phyloP scores from a whole-genome alignment of 2,113 vertebrate species.

The Pleuronectes platessa region DNA sequence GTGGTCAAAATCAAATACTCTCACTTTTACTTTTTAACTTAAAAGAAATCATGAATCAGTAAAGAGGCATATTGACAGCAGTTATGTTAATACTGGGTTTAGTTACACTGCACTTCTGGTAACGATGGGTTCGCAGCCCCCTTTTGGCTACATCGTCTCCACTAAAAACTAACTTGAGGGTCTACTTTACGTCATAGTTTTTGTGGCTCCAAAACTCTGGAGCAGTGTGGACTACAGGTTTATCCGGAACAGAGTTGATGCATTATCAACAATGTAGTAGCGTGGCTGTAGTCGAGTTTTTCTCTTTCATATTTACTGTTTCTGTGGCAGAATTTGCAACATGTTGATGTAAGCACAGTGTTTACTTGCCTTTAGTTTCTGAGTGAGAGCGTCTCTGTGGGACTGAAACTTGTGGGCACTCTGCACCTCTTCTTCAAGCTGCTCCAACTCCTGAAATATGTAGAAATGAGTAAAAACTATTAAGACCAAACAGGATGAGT shows the following conservation, averaged over 20 bases:
- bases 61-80: background rate
- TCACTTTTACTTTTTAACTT: too few species aligned
- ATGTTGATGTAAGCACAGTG: background rate
- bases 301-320: too few species aligned
- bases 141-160: background rate
- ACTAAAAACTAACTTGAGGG: too few species aligned
- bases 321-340: too few species aligned
- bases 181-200: too few species aligned
- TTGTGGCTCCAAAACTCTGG: too few species aligned
- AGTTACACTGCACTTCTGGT: background rate
- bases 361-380: constrained; percentile 89
- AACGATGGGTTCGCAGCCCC: background rate
- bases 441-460: constrained; percentile 89
- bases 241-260: too few species aligned
- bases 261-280: too few species aligned
- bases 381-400: constrained; percentile 89
- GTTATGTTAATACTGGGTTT: background rate
- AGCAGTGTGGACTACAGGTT: too few species aligned
- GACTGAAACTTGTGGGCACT: constrained; percentile 89
- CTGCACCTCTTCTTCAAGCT: constrained; percentile 92
- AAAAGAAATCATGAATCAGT: background rate
- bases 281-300: too few species aligned
- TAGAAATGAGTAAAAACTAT: background rate
- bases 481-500: rapidly evolving
- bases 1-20: too few species aligned